Evolutionary conservation across 2,113 vertebrate genomes (phyloP).

Genomic region (Dryoscopus gambensis): DNA sequence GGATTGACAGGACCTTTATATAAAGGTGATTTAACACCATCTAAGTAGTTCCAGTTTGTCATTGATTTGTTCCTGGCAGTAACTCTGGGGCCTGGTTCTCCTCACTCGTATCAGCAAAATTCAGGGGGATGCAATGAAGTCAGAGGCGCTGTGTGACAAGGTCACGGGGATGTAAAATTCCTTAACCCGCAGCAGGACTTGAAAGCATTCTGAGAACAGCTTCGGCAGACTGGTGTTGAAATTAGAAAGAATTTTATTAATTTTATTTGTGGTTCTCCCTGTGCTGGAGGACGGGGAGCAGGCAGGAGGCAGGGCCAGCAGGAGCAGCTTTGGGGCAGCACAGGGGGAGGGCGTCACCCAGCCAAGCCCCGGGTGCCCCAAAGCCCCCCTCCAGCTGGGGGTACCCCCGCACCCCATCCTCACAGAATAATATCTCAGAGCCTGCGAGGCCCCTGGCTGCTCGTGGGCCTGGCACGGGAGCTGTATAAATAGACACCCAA

Average conservation of each 20-base stretch:
- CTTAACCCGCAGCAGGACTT: neutral
- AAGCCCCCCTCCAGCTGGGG: fast-evolving
- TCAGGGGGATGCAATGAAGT: neutral
- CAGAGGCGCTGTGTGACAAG: neutral
- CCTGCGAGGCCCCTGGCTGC: neutral
- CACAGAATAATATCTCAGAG: fast-evolving
- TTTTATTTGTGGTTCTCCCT: fast-evolving
- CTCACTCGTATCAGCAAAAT: neutral
- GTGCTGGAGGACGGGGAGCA: fast-evolving
- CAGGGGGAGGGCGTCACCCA: neutral
- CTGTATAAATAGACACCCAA: neutral
- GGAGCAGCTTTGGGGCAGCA: neutral
- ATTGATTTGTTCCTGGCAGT: neutral
- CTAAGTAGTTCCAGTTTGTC: neutral
- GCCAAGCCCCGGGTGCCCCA: neutral
- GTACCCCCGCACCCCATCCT: neutral
- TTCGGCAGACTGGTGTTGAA: neutral
- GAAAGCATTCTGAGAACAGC: neutral
- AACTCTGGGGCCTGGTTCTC: neutral
- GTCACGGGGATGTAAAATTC: neutral
- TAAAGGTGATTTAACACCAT: neutral
- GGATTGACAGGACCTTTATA: neutral
- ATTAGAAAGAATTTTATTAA: neutral
- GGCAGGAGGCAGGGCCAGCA: neutral
- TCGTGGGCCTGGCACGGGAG: neutral